phyloP scores from a whole-genome alignment of 2,113 vertebrate species.

The Sinocyclocheilus anophthalmus region DNA sequence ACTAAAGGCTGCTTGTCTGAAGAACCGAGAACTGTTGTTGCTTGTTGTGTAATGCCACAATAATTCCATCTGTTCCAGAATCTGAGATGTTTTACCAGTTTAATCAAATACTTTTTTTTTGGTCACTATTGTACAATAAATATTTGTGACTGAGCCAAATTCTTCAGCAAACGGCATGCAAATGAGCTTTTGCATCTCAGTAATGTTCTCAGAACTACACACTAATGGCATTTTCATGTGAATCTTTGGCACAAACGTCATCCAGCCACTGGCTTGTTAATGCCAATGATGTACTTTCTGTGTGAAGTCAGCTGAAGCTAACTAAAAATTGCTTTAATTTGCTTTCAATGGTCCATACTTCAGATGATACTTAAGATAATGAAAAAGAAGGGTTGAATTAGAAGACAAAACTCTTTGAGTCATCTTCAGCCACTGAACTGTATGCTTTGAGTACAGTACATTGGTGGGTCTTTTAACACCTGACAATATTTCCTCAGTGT shows the following conservation, averaged over 20 bases:
- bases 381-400: conserved; percentile 21
- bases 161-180: neutral
- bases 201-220: neutral
- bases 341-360: conserved; percentile 4
- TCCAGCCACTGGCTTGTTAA: neutral
- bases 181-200: neutral
- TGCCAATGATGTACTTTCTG: neutral
- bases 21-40: neutral
- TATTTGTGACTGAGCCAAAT: neutral
- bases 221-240: neutral
- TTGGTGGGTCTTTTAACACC: conserved; percentile 7
- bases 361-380: neutral
- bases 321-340: neutral
- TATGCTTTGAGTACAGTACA: neutral
- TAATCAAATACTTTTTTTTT: neutral
- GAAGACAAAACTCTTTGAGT: neutral
- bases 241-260: neutral
- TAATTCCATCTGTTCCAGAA: neutral
- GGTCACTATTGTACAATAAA: neutral
- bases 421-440: neutral
- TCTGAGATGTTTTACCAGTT: neutral
- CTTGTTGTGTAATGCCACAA: neutral
- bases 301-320: conserved; percentile 12
- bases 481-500: conserved; percentile 6
- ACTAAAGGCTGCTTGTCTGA: neutral